phyloP scores from a whole-genome alignment of 92 coral and sea anemone genomes.

The Porites rus region DNA sequence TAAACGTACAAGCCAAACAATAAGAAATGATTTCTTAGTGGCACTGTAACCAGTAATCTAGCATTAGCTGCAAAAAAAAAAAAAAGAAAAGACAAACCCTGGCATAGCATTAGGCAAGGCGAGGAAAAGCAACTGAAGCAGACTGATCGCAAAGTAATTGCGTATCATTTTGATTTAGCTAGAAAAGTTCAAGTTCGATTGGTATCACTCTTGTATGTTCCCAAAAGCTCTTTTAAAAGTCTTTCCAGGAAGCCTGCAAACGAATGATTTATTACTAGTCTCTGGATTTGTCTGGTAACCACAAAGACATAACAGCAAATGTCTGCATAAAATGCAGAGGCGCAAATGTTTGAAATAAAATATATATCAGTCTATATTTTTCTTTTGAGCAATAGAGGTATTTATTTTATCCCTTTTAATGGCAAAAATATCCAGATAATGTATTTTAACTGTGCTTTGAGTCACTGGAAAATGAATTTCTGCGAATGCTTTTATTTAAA shows the following conservation, averaged over 20 bases:
- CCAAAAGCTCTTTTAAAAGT: too few species aligned
- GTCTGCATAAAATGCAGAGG: neutral
- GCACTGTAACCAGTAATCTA: neutral
- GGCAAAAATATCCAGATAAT: neutral
- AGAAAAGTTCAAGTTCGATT: too few species aligned
- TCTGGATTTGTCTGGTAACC: neutral
- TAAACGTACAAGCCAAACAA: neutral
- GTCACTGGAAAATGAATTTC: neutral
- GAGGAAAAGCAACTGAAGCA: too few species aligned
- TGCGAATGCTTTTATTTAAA: neutral
- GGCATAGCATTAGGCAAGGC: too few species aligned
- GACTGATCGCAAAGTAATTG: too few species aligned
- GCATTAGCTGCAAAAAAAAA: too few species aligned
- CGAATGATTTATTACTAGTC: too few species aligned
- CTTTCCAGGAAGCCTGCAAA: neutral
- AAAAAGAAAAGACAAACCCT: too few species aligned
- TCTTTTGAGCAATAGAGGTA: neutral
- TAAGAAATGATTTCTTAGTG: neutral
- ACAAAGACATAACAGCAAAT: neutral
- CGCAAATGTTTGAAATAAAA: neutral
- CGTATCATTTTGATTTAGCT: too few species aligned
- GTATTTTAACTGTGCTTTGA: neutral
- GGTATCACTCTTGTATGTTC: too few species aligned
- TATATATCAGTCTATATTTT: neutral
- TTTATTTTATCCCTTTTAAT: constrained; percentile 10